Conservation (phyloP, 2,797 vertebrate genomes). For the Enteromius argenteus region DNA sequence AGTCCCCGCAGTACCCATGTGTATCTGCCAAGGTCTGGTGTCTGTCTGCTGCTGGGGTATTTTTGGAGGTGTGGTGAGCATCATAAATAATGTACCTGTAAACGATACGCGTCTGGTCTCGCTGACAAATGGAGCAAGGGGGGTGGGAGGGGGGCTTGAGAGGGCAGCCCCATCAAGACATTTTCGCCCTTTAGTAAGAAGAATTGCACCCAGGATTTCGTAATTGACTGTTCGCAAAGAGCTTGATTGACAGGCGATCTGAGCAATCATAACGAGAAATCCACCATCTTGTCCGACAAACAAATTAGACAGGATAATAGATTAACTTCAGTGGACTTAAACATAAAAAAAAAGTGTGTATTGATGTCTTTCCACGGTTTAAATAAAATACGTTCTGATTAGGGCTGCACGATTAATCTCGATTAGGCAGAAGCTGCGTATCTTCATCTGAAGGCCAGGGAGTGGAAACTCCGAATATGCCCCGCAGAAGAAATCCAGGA, state of each 20-base stretch:
- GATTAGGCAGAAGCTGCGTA: too few species aligned
- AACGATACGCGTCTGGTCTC: conserved; percentile 58
- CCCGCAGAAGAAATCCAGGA: too few species aligned
- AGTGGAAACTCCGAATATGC: too few species aligned
- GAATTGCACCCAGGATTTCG: not conserved
- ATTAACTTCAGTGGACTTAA: not conserved
- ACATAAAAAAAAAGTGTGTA: too few species aligned
- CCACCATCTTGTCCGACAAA: not conserved
- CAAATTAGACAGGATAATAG: not conserved
- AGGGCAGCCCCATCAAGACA: conserved; percentile 58
- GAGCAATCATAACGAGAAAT: not conserved
- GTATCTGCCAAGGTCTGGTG: conserved; percentile 57
- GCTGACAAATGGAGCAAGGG: conserved; percentile 61
- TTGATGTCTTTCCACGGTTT: too few species aligned
- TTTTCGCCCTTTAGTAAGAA: not conserved
- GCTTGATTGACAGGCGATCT: not conserved
- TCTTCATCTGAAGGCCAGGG: too few species aligned
- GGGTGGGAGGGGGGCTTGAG: conserved; percentile 68
- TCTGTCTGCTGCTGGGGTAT: conserved; percentile 60
- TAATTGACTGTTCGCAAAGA: not conserved
- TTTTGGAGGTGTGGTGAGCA: conserved; percentile 59
- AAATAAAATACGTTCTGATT: too few species aligned
- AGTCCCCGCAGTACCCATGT: conserved; percentile 38
- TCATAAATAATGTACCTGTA: conserved; percentile 66
- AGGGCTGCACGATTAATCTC: too few species aligned